Evolutionary conservation across 2,797 vertebrate species (phyloP), one percentile per base, ranked within the genome.

Genomic region (Tiaroga cobitis): DNA sequence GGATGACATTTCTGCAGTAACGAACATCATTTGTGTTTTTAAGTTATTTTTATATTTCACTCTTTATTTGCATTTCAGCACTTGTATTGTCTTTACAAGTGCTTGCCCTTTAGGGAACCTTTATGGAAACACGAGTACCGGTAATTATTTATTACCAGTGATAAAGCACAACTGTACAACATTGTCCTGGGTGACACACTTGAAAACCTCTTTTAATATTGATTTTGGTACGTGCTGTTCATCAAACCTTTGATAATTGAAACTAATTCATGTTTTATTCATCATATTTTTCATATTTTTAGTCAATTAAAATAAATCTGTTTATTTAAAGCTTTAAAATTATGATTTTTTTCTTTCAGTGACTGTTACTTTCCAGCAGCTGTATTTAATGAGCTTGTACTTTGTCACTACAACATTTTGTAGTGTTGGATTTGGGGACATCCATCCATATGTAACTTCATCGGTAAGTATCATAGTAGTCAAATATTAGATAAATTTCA

Each of bases 351-450:
- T 65, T 56, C 3, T 79, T 65, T 79, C 81, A 89, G 88, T 2
- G 15, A 80, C 56, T 29, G 9, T 39, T 13, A 39, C 46, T 19
- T 86, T 89, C 56, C 15, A 7, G 21, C 2, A 83, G 24, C 3
- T 87, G 18, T 89, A 89, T 81, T 59, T 68, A 51, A 59, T 82
- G 16, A 80, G 77, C 81, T 26, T 87, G 39, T 89, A 89, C 78
- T 89, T 69, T 79, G 29, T 73, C 3, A 84, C 81, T 46, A 24
- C 86, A 74, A 84, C 88, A 26, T 1, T 86, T 15, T 81, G 56
- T 76, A n/a, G 19, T 32, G 73, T 87, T 67, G 86, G 86, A 73
- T 89, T 84, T 63, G 88, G 88, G 24, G 88, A 89, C 19, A 83
- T 89, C n/a, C 46, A 77, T 87, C 83, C 88, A 67, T 43, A 32